phyloP scores from a whole-genome alignment of 2,113 vertebrate genomes.

The Puffinus mauretanicus region DNA sequence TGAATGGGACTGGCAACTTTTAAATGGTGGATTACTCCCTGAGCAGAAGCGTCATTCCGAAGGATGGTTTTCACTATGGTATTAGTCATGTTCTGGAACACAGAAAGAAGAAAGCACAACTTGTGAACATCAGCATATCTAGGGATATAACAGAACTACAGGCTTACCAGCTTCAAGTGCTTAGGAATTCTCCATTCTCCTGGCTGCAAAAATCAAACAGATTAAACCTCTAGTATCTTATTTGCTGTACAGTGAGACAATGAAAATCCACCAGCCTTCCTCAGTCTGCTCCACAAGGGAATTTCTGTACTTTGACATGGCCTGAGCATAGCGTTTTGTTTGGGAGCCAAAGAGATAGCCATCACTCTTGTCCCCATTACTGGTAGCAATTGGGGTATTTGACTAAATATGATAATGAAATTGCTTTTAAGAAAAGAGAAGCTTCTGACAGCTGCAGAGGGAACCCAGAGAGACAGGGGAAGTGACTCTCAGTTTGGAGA shows the following conservation, averaged over 20 bases:
- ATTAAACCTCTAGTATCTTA: neutral
- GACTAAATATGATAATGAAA: neutral
- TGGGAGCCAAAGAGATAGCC: neutral
- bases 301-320: neutral
- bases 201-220: neutral
- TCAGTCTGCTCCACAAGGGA: neutral
- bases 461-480: neutral
- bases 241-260: neutral
- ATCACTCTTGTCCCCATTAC: neutral
- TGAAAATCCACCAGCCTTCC: neutral
- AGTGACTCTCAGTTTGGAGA: neutral
- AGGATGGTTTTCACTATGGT: constrained; percentile 76
- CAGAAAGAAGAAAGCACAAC: neutral
- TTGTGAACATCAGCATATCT: neutral
- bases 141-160: neutral
- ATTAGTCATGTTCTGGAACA: constrained; percentile 80
- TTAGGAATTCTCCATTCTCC: neutral
- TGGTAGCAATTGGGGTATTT: neutral
- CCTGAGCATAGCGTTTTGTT: neutral
- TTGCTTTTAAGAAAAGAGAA: neutral
- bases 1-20: constrained; percentile 71
- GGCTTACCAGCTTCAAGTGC: neutral
- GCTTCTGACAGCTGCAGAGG: neutral
- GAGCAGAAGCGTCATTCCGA: constrained; percentile 54
- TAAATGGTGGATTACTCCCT: constrained; percentile 46